Percentiles rank a stretch among this genome's conserved stretches.
These are phyloP conservation scores for Drosophila jambulina DNA, from an alignment of 1,140 invertebrate genomes.

Conservation along the genomic window DNA sequence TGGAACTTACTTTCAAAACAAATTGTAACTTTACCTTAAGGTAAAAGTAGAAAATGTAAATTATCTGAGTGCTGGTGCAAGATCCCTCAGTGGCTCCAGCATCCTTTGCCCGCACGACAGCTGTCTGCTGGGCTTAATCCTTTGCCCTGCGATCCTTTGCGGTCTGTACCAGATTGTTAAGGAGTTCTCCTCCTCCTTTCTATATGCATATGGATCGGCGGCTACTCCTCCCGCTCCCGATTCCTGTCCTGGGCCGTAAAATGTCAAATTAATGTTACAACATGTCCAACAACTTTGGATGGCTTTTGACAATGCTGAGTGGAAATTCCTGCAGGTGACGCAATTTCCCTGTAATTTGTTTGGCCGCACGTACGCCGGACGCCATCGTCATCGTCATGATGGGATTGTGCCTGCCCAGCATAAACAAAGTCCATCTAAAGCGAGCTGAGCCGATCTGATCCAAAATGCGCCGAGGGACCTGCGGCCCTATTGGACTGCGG, in stretches of 20 bases:
- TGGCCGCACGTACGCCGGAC: constrained; percentile 75
- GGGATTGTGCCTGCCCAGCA: constrained; percentile 75
- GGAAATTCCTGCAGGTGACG: constrained; percentile 83
- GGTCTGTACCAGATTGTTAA: constrained; percentile 73
- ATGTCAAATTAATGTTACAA: constrained; percentile 83
- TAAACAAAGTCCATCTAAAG: constrained; percentile 57
- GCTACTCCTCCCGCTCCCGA: not conserved
- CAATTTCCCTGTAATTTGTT: constrained; percentile 81
- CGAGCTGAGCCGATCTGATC: constrained; percentile 27
- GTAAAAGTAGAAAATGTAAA: not conserved
- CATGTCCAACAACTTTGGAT: constrained; percentile 80
- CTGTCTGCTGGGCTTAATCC: constrained; percentile 42
- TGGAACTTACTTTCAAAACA: not conserved
- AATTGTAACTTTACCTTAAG: no score
- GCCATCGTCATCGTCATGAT: constrained; percentile 61
- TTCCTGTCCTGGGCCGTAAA: constrained; percentile 60
- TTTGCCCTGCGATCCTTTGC: constrained; percentile 60
- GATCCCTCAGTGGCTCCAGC: constrained; percentile 38
- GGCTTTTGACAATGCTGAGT: constrained; percentile 77
- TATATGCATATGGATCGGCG: constrained; percentile 45
- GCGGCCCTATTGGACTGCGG: constrained; percentile 51
- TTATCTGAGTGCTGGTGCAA: constrained; percentile 11
- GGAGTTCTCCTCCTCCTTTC: constrained; percentile 15
- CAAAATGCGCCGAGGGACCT: constrained; percentile 70
- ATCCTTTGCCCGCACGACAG: constrained; percentile 59